Percentiles rank a stretch among this genome's conserved stretches.
Conservation (phyloP, 2,888 invertebrate species). For the Dryocosmus kuriphilus region DNA sequence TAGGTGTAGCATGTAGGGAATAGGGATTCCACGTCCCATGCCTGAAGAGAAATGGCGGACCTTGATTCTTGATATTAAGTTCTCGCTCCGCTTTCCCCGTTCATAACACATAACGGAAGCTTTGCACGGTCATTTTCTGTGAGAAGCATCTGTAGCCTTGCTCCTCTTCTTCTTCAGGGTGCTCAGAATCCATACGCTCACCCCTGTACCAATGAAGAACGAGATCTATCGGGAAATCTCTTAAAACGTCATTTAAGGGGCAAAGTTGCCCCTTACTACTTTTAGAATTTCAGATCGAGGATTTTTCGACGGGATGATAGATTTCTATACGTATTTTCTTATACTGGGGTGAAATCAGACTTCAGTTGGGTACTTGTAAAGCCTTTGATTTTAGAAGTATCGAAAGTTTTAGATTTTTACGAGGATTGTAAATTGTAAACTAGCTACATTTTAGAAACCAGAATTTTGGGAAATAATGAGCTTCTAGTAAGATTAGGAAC, state of each 20-base stretch:
- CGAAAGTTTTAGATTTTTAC: too few relatives aligned
- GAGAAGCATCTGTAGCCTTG: slow-evolving; percentile 22
- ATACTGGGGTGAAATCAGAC: not conserved
- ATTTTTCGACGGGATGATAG: not conserved
- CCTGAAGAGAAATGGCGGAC: slow-evolving; percentile 48
- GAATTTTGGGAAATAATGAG: too few relatives aligned
- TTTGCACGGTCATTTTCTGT: slow-evolving; percentile 24
- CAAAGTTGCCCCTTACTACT: too few relatives aligned
- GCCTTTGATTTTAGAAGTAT: not conserved
- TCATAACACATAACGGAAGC: not conserved
- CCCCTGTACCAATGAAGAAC: not conserved
- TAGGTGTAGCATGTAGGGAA: slow-evolving; percentile 44
- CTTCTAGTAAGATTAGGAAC: too few relatives aligned
- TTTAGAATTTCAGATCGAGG: not conserved
- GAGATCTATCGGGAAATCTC: not conserved
- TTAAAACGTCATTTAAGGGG: slow-evolving; percentile 36
- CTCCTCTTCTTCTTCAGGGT: not conserved
- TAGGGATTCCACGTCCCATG: slow-evolving; percentile 49
- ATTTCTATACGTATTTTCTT: not conserved
- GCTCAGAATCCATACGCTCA: not conserved
- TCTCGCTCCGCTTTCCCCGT: not conserved
- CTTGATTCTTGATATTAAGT: slow-evolving; percentile 44
- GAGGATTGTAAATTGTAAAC: too few relatives aligned
- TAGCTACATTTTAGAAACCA: too few relatives aligned
- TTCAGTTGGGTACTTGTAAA: not conserved